These are phyloP conservation scores for Drosophila ambigua DNA, from an alignment of 1,140 invertebrate genomes.

Conservation along the genomic window DNA sequence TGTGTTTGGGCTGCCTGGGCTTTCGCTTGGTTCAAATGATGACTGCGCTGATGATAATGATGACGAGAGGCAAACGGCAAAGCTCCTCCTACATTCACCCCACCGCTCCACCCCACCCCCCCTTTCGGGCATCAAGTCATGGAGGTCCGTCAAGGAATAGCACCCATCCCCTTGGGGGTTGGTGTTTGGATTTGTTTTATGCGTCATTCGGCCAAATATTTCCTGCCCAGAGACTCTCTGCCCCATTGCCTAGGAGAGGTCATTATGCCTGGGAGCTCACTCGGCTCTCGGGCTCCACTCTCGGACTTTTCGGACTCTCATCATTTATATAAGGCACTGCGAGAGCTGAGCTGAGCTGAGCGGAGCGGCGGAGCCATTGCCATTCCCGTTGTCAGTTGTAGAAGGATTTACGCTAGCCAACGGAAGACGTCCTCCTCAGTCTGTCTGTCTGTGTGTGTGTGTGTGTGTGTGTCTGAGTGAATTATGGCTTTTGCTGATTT, in stretches of 20 bases:
- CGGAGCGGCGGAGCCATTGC: constrained; percentile 8
- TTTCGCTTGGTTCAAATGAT: constrained; percentile 34
- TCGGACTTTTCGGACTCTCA: constrained; percentile 65
- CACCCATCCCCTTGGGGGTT: constrained; percentile 29
- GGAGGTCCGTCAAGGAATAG: constrained; percentile 68
- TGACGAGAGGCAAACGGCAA: constrained; percentile 32
- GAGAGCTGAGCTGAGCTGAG: no score
- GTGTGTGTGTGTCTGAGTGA: constrained; percentile 69
- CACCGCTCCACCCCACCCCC: constrained; percentile 1
- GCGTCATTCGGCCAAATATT: constrained; percentile 76
- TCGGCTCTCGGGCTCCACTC: neutral
- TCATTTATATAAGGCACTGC: constrained; percentile 79
- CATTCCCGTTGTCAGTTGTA: constrained; percentile 76
- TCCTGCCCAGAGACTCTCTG: constrained; percentile 40
- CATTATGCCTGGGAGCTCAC: constrained; percentile 54
- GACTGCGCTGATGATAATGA: constrained; percentile 63
- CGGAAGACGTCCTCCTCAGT: constrained; percentile 21
- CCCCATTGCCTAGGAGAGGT: constrained; percentile 56
- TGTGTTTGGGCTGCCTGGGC: constrained; percentile 24
- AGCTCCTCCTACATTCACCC: neutral
- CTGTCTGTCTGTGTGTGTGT: constrained; percentile 26
- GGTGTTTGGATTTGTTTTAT: constrained; percentile 71
- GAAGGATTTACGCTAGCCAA: constrained; percentile 75
- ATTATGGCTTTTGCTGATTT: constrained; percentile 76
- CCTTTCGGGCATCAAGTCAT: constrained; percentile 48